Base-by-base conservation (phyloP, 2,113 vertebrate species). In the Asarcornis scutulata region DNA sequence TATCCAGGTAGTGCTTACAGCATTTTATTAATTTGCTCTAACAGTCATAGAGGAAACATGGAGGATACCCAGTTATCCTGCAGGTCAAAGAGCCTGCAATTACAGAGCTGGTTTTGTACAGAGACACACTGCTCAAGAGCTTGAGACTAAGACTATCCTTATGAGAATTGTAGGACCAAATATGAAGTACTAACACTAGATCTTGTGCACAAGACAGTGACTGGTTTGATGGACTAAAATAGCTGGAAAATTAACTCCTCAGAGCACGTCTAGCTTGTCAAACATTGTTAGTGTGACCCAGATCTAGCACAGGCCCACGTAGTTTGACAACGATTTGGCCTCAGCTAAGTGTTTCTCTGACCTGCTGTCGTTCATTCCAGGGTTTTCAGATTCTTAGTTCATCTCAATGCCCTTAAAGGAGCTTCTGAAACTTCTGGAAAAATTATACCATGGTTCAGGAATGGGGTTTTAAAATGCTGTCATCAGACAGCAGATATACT, bases 1-100 rank as follows among this genome's bases (percentile, higher is more conserved):
- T 83, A 90, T 76, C 79, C 62, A 68, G 92, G 83, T 86, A 88
- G 60, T 32, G 64, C 83, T 86, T 88, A 74, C 60, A 82, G 66
- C 31, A 27, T 91, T 68, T 52, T 58, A 93, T 86, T 91, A 83
- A 91, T 84, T 40, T 81, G 83, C 69, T 90, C 48, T 82, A 93
- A 82, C 76, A 95, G 53, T 68, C 53, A 86, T 56, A 83, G 72
- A 93, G 52, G 76, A 86, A 88, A 64, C 20, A 63, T 55, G 40
- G 48, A 86, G 66, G 50, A 73, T 79, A 56, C 17, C 29, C 53
- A 75, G 25, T 38, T 88, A n/a, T 86, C 63, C 75, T 78, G 62
- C 83, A 86, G 76, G 76, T 88, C 88, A 92, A 78, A 93, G 9
- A 81, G 13, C 12, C 62, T 86, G 42, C 83, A 78, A 79, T 76